Evolutionary conservation across 2,113 vertebrate species (phyloP), one percentile per base, ranked within the genome.

Genomic region (Caranx ignobilis): DNA sequence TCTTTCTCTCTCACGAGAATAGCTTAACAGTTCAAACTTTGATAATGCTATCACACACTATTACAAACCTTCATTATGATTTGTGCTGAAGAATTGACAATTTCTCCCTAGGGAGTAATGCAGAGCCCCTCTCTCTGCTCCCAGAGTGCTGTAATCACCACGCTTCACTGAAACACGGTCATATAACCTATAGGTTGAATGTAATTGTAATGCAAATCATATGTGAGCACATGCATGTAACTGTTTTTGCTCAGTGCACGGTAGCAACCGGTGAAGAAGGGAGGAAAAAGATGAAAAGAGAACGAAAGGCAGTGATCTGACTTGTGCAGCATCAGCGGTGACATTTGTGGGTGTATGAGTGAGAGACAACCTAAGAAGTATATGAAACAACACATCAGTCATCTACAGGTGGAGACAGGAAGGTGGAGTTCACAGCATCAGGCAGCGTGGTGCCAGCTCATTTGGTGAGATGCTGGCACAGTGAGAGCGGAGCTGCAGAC

Each of bases 31-130:
- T 90, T 91, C 77, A 54, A 95, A 95, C 94, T 96, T 93, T 95
- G 94, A 96, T 95, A 96, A 94, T 91, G 91, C 95, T 86, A 93
- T 95, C 94, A 94, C 91, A 94, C 93, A 93, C 95, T 95, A 89
- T 96, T 95, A 94, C 12, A 79, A 95, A 92, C 87, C 92, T 78
- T 97, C 96, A 96, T 96, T 94, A 96, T 95, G 93, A 96, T 96
- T 94, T 21, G 26, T 12, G 19, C 71, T 35, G 21, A 79, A 75
- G 74, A 81, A 87, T 57, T 73, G 59, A 78, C 61, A 78, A 35
- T n/a, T 65, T 19, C 71, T 86, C 73, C 79, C 71, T 1, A 1
- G 94, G 94, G 75, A 67, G 50, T 19, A 48, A 19, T 3, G 26
- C 59, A 16, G 43, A 67, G 18, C 47, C 21, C 47, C 21, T 56